Evolutionary conservation across 2,888 invertebrate genomes (phyloP).

Genomic region (Tetragonula carbonaria): DNA sequence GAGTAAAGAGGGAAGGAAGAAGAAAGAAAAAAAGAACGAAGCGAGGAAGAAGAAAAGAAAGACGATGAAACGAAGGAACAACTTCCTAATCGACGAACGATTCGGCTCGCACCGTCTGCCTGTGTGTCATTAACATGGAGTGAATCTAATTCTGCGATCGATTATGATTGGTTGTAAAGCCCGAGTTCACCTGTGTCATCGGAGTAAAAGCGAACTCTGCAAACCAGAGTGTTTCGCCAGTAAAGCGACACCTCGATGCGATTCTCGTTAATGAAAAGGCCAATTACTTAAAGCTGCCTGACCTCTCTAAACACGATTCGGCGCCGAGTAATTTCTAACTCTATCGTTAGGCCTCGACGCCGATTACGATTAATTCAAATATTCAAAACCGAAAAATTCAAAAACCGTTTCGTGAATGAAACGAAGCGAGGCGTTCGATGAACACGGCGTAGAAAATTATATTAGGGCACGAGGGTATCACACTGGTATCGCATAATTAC

Average conservation of each 20-base stretch:
- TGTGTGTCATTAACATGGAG: conserved; percentile 43
- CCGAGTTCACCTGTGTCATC: conserved; percentile 35
- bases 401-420: too few species aligned
- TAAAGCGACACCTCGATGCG: conserved; percentile 2
- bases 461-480: neutral
- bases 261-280: conserved; percentile 11
- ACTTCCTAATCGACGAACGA: conserved; percentile 11
- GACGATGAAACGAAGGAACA: neutral
- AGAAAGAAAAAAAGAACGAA: neutral
- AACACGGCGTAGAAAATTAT: neutral
- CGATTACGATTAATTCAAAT: neutral
- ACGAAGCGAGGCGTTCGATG: too few species aligned
- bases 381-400: too few species aligned
- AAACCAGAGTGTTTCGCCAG: conserved; percentile 4
- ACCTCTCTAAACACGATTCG: neutral
- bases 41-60: neutral
- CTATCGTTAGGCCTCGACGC: too few species aligned
- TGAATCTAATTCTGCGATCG: conserved; percentile 53
- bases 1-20: neutral
- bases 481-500: neutral
- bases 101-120: neutral
- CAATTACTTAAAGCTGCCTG: conserved; percentile 1
- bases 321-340: neutral
- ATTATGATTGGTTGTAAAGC: conserved; percentile 30
- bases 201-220: conserved; percentile 6